Evolutionary conservation across 2,113 vertebrate genomes (phyloP), one percentile per base, ranked within the genome.

Genomic region (Apodemus speciosus): DNA sequence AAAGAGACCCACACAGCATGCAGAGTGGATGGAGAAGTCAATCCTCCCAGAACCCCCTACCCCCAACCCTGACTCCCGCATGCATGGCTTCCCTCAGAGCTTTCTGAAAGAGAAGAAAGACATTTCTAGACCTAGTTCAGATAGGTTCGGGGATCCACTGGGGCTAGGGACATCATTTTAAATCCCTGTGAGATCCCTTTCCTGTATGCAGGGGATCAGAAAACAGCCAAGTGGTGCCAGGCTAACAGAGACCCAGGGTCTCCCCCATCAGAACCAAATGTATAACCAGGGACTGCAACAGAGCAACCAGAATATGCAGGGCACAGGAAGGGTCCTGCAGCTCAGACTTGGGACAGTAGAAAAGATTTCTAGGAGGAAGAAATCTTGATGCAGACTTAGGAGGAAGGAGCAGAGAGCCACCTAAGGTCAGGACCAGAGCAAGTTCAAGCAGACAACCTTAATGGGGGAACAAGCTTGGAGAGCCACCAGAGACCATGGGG

Each of bases 21-120:
- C 53, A n/a, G 40, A 64, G 20, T 38, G 2, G 32, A 56, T 9
- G 43, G n/a, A 53, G 20, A 64, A 38, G 9, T 32, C 13, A 21
- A 32, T n/a, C 75, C 46, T 76, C 64, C 43, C 38, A 40, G 15
- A 3, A 53, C 13, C 23, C 76, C 66, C 77, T 60, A 25, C 11
- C 9, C 35, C 30, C 27, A n/a, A 15, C 35, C 58, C 56, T 27
- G 15, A 53, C 43, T 68, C 84, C 69, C 64, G 49, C 9, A 14
- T 43, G 32, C n/a, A 53, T 27, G 30, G 79, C 51, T 95, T 92
- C 79, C 91, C 38, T 38, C 46, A 73, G 66, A 66, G 72, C 68
- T 69, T 88, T 64, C 87, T 92, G 53, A 62, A 60, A 66, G 58
- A 81, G n/a, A 94, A 35, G 18, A 35, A 83, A 79, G 25, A 8